Conservation (phyloP, 35 echinoderm and acorn worm species). For the Anneissia japonica region DNA sequence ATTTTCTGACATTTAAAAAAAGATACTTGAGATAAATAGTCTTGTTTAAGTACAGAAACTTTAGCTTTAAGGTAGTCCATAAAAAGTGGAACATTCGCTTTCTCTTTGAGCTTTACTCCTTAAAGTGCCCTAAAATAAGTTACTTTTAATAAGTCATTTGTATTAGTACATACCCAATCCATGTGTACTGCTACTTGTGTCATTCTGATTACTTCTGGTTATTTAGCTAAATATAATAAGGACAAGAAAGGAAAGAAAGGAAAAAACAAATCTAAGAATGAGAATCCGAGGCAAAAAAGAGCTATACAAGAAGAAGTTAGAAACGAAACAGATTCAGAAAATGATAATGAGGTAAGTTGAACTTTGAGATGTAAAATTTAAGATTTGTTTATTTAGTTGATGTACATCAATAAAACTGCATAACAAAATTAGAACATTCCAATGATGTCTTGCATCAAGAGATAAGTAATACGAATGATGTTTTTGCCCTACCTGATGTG, state of each 20-base stretch:
- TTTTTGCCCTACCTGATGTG: too few species aligned
- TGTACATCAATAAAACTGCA: too few species aligned
- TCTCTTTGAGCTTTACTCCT: too few species aligned
- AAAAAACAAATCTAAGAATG: constrained; percentile 5
- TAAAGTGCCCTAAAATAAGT: too few species aligned
- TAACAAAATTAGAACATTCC: too few species aligned
- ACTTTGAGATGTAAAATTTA: too few species aligned
- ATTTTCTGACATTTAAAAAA: background rate
- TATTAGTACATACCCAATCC: background rate
- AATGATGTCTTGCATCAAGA: too few species aligned
- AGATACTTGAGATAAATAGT: background rate
- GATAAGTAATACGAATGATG: too few species aligned
- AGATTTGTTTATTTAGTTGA: too few species aligned
- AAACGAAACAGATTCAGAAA: background rate
- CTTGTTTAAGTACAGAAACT: background rate
- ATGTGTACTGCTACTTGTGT: too few species aligned
- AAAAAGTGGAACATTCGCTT: too few species aligned
- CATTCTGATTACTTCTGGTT: too few species aligned
- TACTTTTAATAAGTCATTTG: background rate
- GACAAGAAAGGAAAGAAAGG: constrained; percentile 55
- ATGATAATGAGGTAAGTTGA: background rate
- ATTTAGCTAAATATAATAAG: constrained; percentile 96
- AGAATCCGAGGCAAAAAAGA: background rate
- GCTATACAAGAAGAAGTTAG: background rate
- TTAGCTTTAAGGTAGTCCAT: background rate